Conservation (phyloP, 2,797 vertebrate species). For the Spatula clypeata region DNA sequence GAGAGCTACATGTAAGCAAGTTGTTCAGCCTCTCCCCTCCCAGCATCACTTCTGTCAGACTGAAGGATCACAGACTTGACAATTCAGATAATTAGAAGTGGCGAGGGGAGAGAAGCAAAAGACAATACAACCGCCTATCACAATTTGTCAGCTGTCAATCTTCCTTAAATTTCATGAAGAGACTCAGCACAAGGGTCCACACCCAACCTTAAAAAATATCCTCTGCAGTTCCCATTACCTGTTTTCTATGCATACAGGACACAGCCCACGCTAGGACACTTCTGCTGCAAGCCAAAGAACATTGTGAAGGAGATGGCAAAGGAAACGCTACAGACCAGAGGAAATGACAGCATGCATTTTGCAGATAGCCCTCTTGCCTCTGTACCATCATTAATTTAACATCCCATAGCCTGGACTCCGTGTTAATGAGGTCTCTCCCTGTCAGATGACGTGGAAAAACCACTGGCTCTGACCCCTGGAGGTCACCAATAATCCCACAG, state of each 20-base stretch:
- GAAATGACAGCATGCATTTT: slow-evolving; percentile 34
- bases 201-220: not conserved
- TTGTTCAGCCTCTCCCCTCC: not conserved
- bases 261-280: not conserved
- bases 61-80: slow-evolving; percentile 22
- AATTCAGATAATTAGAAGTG: slow-evolving; percentile 23
- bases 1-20: not conserved
- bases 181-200: not conserved
- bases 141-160: not conserved
- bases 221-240: not conserved
- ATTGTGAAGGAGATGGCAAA: not conserved
- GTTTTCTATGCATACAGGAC: accelerated
- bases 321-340: not conserved
- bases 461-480: not conserved
- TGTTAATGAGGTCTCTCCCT: slow-evolving; percentile 51
- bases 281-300: not conserved
- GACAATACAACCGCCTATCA: not conserved
- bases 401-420: not conserved
- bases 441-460: slow-evolving; percentile 34
- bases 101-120: not conserved
- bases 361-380: slow-evolving; percentile 4
- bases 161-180: not conserved
- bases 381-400: not conserved
- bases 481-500: slow-evolving; percentile 32
- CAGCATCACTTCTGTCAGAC: not conserved